Evolutionary conservation across 2,797 vertebrate genomes (phyloP).

Genomic region (Tarsius wallacei): DNA sequence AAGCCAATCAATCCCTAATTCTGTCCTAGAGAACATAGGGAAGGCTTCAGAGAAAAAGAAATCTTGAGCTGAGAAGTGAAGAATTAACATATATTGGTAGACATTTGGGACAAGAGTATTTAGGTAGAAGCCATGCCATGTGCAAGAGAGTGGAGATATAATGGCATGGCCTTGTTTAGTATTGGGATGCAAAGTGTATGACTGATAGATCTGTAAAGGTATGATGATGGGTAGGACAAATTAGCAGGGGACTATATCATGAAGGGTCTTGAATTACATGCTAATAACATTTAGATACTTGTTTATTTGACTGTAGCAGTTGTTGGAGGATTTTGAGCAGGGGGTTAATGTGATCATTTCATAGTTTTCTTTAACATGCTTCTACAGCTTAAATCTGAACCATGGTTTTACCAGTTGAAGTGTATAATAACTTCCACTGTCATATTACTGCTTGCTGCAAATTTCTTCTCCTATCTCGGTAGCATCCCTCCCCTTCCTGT

Average conservation of each 20-base stretch:
- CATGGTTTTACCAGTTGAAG: background rate
- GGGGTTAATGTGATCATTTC: background rate
- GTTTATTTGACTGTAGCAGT: background rate
- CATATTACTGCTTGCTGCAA: background rate
- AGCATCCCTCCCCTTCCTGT: background rate
- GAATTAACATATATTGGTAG: background rate
- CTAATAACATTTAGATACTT: background rate
- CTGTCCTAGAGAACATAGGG: background rate
- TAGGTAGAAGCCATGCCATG: background rate
- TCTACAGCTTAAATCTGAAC: background rate
- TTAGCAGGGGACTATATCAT: background rate
- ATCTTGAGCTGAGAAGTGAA: background rate
- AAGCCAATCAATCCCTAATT: background rate
- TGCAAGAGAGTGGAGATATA: background rate
- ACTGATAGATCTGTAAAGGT: background rate
- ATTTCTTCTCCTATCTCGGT: background rate
- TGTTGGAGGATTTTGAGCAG: conserved; percentile 21
- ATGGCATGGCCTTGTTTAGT: background rate
- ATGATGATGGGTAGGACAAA: background rate
- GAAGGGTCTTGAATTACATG: background rate
- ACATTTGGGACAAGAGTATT: background rate
- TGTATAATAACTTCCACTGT: background rate
- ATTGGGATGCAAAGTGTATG: background rate
- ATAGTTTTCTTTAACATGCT: background rate
- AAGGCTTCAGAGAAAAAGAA: background rate